These are phyloP conservation scores for Saxidomus purpurata DNA, from an alignment of 1,140 invertebrate genomes.

Conservation along the genomic window DNA sequence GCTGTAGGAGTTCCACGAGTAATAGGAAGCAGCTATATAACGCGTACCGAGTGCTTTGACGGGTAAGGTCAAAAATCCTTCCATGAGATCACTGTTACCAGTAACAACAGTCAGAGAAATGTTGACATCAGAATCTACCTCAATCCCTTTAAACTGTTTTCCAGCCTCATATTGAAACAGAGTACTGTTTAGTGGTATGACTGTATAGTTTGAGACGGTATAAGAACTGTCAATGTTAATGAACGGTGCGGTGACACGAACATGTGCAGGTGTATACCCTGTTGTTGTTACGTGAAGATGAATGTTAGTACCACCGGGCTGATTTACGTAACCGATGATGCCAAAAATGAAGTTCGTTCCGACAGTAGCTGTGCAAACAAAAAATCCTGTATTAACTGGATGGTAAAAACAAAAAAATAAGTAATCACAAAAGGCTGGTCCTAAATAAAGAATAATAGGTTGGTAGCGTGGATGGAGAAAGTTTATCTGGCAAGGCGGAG, in stretches of 20 bases:
- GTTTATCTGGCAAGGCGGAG: too few relatives aligned
- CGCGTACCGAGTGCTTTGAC: not conserved
- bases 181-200: not conserved
- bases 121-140: too few relatives aligned
- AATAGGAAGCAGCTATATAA: conserved; percentile 11
- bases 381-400: too few relatives aligned
- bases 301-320: not conserved
- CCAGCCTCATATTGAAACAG: not conserved
- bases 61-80: not conserved
- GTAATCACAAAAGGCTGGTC: too few relatives aligned
- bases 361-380: not conserved
- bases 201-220: too few relatives aligned
- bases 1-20: not conserved
- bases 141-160: not conserved
- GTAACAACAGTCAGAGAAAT: not conserved
- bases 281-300: not conserved
- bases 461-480: too few relatives aligned
- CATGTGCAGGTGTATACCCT: not conserved
- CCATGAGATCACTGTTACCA: not conserved
- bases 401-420: too few relatives aligned
- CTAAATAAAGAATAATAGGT: too few relatives aligned
- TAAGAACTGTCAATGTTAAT: too few relatives aligned
- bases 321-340: not conserved
- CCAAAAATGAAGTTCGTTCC: not conserved
- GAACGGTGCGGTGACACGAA: not conserved